Percentiles rank a stretch among this genome's conserved stretches.
These are phyloP conservation scores for Dinocampus coccinellae DNA, from an alignment of 2,888 invertebrate genomes.

Conservation along the genomic window DNA sequence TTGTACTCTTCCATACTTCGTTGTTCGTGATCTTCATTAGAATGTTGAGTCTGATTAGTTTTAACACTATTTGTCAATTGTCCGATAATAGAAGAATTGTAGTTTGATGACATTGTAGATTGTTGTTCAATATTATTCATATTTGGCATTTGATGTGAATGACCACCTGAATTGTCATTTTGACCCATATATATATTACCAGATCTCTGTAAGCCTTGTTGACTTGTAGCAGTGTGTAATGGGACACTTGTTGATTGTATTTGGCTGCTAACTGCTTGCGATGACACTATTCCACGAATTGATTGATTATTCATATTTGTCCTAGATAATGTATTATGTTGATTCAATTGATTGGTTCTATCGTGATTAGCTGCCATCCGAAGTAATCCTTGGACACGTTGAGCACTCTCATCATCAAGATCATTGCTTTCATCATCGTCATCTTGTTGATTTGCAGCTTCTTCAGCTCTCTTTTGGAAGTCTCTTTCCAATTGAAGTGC, in stretches of 20 bases:
- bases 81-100: slow-evolving; percentile 49
- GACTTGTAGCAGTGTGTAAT: slow-evolving; percentile 61
- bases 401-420: slow-evolving; percentile 68
- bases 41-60: slow-evolving; percentile 42
- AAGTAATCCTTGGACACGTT: slow-evolving; percentile 72
- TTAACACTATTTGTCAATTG: slow-evolving; percentile 56
- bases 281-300: slow-evolving; percentile 56
- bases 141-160: slow-evolving; percentile 40
- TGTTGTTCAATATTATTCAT: slow-evolving; percentile 46
- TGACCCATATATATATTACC: slow-evolving; percentile 51
- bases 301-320: slow-evolving; percentile 57
- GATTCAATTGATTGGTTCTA: slow-evolving; percentile 50
- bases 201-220: slow-evolving; percentile 49
- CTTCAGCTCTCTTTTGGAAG: slow-evolving; percentile 91
- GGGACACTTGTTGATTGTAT: slow-evolving; percentile 62
- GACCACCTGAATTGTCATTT: slow-evolving; percentile 42
- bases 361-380: slow-evolving; percentile 68
- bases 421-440: slow-evolving; percentile 73
- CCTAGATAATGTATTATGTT: slow-evolving; percentile 59
- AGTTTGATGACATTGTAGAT: slow-evolving; percentile 48
- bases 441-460: slow-evolving; percentile 79
- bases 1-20: slow-evolving; percentile 73
- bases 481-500: slow-evolving; percentile 93
- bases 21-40: slow-evolving; percentile 69
- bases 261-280: slow-evolving; percentile 66